A percentile compares a stretch with the other conserved stretches of the same genome.
phyloP scores from a whole-genome alignment of 2,797 vertebrate genomes.

The Arnoldichthys spilopterus region DNA sequence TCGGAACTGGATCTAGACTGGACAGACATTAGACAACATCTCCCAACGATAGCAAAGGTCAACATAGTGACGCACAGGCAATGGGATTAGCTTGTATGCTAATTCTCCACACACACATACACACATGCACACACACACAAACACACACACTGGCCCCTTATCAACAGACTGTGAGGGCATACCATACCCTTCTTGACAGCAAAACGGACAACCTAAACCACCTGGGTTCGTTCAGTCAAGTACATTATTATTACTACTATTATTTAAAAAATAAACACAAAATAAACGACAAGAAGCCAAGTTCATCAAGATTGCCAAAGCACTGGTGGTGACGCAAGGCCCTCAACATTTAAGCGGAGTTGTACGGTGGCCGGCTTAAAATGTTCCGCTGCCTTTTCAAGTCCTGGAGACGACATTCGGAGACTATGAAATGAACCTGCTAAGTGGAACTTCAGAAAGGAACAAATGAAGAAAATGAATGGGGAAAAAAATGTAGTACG shows the following conservation, averaged over 20 bases:
- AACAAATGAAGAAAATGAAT: no score
- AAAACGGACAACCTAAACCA: constrained; percentile 71
- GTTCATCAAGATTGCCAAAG: constrained; percentile 65
- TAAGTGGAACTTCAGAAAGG: constrained; percentile 5
- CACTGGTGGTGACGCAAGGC: constrained; percentile 61
- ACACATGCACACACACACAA: no score
- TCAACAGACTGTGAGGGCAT: constrained; percentile 61
- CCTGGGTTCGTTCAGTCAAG: constrained; percentile 77
- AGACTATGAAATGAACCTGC: not conserved
- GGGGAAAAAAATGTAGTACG: constrained; percentile 12
- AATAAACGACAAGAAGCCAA: constrained; percentile 50
- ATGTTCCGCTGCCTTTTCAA: not conserved
- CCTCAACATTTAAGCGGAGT: constrained; percentile 14
- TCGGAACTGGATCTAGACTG: constrained; percentile 36
- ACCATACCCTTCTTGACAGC: constrained; percentile 61
- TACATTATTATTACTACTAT: constrained; percentile 66
- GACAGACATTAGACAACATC: constrained; percentile 36
- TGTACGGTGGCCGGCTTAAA: constrained; percentile 15
- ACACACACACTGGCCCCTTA: constrained; percentile 48
- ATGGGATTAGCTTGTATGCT: constrained; percentile 32
- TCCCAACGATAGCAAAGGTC: constrained; percentile 39
- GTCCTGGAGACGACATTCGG: constrained; percentile 25
- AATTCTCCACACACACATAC: constrained; percentile 36
- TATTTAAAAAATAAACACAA: constrained; percentile 60
- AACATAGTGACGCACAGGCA: constrained; percentile 51